Percentiles rank a stretch among this genome's conserved stretches.
Evolutionary conservation across 2,797 vertebrate genomes (phyloP).

Genomic region (Mormyrops attenuatus): DNA sequence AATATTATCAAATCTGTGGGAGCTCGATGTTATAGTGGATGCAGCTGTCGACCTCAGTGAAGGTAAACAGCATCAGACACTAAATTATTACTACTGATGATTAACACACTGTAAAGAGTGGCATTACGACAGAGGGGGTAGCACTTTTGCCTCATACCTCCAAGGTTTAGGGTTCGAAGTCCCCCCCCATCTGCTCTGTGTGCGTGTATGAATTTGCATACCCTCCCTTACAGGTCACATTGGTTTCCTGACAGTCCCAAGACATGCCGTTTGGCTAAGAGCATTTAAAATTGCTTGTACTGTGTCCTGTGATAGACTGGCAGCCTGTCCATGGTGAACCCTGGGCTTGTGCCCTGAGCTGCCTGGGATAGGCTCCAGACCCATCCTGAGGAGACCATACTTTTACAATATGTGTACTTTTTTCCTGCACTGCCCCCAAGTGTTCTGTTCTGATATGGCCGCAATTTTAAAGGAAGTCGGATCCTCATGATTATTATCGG

Average conservation of each 20-base stretch:
- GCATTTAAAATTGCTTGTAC: neutral
- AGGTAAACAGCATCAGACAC: neutral
- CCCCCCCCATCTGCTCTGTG: neutral
- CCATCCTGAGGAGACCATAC: neutral
- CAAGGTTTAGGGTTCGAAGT: neutral
- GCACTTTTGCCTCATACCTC: neutral
- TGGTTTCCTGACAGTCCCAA: neutral
- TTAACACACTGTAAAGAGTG: neutral
- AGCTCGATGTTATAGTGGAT: neutral
- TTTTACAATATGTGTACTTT: neutral
- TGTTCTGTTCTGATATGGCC: neutral
- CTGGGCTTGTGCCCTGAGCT: neutral
- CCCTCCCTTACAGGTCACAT: neutral
- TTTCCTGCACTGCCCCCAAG: constrained; percentile 5
- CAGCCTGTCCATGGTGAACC: neutral
- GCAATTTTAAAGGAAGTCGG: neutral
- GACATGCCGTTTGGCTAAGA: neutral
- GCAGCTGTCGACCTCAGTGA: neutral
- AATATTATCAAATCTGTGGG: neutral
- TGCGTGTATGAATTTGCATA: neutral
- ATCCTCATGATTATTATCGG: neutral
- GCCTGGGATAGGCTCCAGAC: neutral
- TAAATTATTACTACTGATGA: neutral
- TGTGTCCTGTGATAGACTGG: neutral
- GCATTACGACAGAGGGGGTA: neutral